A percentile compares a stretch with the other conserved stretches of the same genome.
phyloP scores from a whole-genome alignment of 2,797 vertebrate species.

The Sciurus vulgaris region DNA sequence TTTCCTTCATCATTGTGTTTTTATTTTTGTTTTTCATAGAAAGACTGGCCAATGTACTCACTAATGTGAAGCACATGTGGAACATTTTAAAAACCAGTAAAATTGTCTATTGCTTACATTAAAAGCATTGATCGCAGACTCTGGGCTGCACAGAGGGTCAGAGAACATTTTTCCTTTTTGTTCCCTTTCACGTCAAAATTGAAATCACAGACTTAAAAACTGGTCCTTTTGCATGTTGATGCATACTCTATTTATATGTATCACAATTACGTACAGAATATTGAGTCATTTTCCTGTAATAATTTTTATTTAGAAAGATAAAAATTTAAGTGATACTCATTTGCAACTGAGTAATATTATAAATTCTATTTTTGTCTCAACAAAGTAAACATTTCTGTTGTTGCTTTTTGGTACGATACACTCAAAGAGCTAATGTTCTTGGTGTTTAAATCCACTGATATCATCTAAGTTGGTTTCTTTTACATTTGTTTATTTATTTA shows the following conservation, averaged over 20 bases:
- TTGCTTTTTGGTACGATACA: not conserved
- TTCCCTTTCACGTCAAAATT: not conserved
- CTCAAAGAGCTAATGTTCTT: not conserved
- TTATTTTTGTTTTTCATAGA: not conserved
- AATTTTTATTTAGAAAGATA: constrained; percentile 39
- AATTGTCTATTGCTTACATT: not conserved
- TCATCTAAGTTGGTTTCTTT: not conserved
- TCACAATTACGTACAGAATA: constrained; percentile 2
- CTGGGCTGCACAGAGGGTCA: not conserved
- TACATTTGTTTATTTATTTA: not conserved
- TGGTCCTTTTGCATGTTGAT: not conserved
- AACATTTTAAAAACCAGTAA: not conserved
- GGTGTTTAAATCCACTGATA: constrained; percentile 29
- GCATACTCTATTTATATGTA: constrained; percentile 20
- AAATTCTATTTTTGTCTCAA: constrained; percentile 59
- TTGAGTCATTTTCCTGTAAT: not conserved
- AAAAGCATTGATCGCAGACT: not conserved
- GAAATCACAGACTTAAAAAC: not conserved
- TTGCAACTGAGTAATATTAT: constrained; percentile 43
- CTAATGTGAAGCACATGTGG: not conserved
- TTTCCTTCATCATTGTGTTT: not conserved
- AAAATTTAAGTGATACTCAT: not conserved
- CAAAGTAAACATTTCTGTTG: constrained; percentile 58
- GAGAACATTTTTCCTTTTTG: not conserved
- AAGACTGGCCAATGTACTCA: not conserved